Conservation (phyloP, 2,888 invertebrate genomes). For the Synanthedon formicaeformis region DNA sequence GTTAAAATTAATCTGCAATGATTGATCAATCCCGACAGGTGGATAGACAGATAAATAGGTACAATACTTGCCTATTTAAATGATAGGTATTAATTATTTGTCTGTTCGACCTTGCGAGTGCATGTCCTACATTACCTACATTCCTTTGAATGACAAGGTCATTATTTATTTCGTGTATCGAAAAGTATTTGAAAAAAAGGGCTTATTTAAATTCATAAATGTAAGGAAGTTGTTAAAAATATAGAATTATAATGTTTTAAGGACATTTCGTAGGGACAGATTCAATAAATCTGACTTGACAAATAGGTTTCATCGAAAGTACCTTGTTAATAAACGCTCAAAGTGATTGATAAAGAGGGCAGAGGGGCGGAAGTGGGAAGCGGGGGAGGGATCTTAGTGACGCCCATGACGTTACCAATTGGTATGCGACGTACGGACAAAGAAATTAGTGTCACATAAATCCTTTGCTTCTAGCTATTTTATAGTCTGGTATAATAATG, state of each 20-base stretch:
- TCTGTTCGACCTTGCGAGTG: not conserved
- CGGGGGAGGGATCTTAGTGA: constrained; percentile 20
- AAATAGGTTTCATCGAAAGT: constrained; percentile 7
- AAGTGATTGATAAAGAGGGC: constrained; percentile 44
- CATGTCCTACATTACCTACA: not conserved
- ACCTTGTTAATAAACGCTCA: constrained; percentile 29
- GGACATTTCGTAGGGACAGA: too few species aligned
- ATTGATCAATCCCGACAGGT: too few species aligned
- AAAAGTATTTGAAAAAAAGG: too few species aligned
- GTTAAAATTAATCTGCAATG: too few species aligned
- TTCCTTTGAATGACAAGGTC: not conserved
- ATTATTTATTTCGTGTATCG: not conserved
- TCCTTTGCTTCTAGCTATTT: not conserved
- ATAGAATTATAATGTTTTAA: too few species aligned
- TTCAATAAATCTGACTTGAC: not conserved
- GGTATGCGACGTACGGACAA: constrained; percentile 47
- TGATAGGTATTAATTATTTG: not conserved
- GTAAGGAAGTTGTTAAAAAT: too few species aligned
- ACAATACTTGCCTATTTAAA: too few species aligned
- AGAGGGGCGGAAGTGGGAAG: constrained; percentile 11
- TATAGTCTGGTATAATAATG: not conserved
- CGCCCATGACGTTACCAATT: constrained; percentile 54
- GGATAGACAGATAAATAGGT: too few species aligned
- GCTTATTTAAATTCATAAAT: too few species aligned
- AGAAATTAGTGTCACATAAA: constrained; percentile 19